Evolutionary conservation across 2,797 vertebrate species (phyloP), one percentile per base, ranked within the genome.

Genomic region (Poecilia velifera): DNA sequence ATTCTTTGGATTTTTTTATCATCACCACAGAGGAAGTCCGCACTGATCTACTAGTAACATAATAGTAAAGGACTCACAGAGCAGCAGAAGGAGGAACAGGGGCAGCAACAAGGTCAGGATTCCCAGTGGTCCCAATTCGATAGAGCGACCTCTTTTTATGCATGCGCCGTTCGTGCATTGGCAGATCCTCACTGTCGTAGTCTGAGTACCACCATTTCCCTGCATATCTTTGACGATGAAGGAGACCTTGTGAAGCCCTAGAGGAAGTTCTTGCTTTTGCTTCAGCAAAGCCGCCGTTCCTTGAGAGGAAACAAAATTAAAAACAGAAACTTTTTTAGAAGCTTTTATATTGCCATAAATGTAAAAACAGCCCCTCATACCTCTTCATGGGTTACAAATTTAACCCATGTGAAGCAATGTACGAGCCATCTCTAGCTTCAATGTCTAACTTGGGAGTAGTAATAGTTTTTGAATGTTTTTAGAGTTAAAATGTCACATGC

Each of bases 101-200:
- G 97, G 97, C 77, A 98, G 81, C 79, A 98, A 96, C 95, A 98
- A 89, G 6, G 97, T 83, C 81, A 98, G 96, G 83, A 97, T 90
- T 55, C 89, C 97, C 95, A 97, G 90, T 25, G 90, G 75, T 28
- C 97, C 97, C 3, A 98, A 94, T 9, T 41, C 12, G 1, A 72
- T 16, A 0, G 13, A 20, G 25, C 1, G 72, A 0, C 53, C 8
- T 25, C 76, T 78, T 57, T 14, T 41, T 34, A 81, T 1, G 78
- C 95, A 96, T 41, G 2, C 64, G 9, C 89, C 91, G 4, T 93
- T 89, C 1, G 25, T 64, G 55, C 98, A 99, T 0, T 94, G 82
- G 84, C 98, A 99, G 39, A 97, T 89, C 87, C 77, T 91, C 9
- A 98, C 93, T 3, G 16, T 87, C 13, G 95, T 4, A 0, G 4